Evolutionary conservation across 2,113 vertebrate species (phyloP).

Genomic region (Elgaria multicarinata): DNA sequence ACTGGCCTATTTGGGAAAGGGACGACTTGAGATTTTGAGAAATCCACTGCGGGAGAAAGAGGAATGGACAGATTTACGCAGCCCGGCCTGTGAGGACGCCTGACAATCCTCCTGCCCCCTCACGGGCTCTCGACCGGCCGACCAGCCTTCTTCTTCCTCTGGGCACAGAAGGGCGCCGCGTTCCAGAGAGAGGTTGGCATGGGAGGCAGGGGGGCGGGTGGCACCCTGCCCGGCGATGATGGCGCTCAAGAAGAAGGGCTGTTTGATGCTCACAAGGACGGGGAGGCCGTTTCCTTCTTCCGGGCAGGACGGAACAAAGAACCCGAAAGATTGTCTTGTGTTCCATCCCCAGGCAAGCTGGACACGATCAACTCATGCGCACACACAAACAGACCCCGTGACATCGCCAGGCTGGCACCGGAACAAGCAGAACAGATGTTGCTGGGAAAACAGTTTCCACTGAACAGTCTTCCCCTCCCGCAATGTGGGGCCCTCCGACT

Average conservation of each 20-base stretch:
- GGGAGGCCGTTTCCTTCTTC: neutral
- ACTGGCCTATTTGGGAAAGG: no score
- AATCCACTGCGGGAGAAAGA: no score
- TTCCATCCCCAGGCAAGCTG: neutral
- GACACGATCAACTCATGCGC: neutral
- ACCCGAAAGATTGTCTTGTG: conserved; percentile 47
- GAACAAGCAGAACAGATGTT: conserved; percentile 9
- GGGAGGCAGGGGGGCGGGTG: no score
- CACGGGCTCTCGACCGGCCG: no score
- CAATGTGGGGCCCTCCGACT: no score
- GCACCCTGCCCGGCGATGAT: neutral
- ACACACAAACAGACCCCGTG: neutral
- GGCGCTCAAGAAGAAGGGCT: neutral
- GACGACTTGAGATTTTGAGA: no score
- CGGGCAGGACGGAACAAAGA: neutral
- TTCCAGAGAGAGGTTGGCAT: no score
- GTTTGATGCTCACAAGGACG: neutral
- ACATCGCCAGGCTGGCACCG: conserved; percentile 2
- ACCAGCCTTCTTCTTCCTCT: no score
- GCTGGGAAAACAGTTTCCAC: conserved; percentile 23
- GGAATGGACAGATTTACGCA: no score
- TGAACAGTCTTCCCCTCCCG: neutral
- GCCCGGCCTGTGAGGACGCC: no score
- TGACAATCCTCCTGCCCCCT: no score
- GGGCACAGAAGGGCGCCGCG: neutral